Evolutionary conservation across 1,140 invertebrate genomes (phyloP), one percentile per base, ranked within the genome.

Genomic region (Atta colombica): DNA sequence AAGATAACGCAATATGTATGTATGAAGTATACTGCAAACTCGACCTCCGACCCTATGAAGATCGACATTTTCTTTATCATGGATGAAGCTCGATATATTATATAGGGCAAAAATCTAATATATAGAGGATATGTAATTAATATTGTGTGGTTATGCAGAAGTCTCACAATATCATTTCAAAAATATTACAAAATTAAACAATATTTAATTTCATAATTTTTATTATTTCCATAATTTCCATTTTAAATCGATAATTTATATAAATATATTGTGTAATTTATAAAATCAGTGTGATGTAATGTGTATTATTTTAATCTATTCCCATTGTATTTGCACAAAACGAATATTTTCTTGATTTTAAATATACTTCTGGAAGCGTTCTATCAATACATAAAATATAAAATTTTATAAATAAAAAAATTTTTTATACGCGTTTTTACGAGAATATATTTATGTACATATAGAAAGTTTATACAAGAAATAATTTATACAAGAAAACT

Each of bases 21-120:
- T 61, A 39, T 49, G 21, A 77, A 65, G 35, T 39, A 63, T 63
- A 45, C 16, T 14, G 3, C 25, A 14, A 51, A 55, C 49, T 66
- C 74, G 60, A 78, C 31, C 58, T 72, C 65, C 31, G 66, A 74
- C 25, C 45, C 6, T 74, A 49, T 5, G 55, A 84, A 84, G 77
- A 66, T 65, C 35, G 65, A 60, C 28, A 77, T 68, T 69, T 89
- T 82, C 74, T 85, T 84, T 77, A 88, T 72, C 78, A 53, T 60
- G 28, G 25, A 58, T 10, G 63, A 49, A 49, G 8, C 25, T 53
- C 8, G 21, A 21, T 77, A 31, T n/a, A 45, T 51, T 16, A 21
- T 77, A 3, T 53, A 78, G 49, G 25, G 58, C 16, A 49, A 49
- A 31, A 85, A 55, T 86, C 25, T 86, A 69, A 2, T 35, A 28